Evolutionary conservation across 2,888 invertebrate genomes (phyloP).

Genomic region (Nomada lathburiana): DNA sequence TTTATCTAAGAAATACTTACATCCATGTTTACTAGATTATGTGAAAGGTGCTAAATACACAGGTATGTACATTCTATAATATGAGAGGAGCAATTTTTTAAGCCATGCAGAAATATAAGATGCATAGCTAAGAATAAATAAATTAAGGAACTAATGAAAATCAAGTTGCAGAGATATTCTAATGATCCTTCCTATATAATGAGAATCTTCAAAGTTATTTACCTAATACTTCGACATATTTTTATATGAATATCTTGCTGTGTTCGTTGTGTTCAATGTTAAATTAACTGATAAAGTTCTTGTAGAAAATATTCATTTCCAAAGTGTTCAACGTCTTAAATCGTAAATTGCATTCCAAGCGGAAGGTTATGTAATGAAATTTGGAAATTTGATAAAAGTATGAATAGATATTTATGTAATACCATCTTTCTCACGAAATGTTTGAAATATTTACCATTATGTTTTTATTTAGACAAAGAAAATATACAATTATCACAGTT

Average conservation of each 20-base stretch:
- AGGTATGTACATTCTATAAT: slow-evolving; percentile 11
- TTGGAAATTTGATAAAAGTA: slow-evolving; percentile 5
- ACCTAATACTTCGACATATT: slow-evolving; percentile 29
- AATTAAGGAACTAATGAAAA: slow-evolving; percentile 17
- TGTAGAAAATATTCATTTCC: slow-evolving; percentile 20
- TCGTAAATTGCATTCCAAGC: slow-evolving; percentile 7
- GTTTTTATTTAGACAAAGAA: slow-evolving; percentile 16
- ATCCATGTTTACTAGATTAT: slow-evolving; percentile 37
- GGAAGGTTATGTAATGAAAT: slow-evolving; percentile 21
- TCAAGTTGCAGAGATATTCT: slow-evolving; percentile 4
- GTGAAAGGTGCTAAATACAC: slow-evolving; percentile 6
- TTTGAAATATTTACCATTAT: slow-evolving; percentile 23
- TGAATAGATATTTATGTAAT: not conserved
- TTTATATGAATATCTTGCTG: slow-evolving; percentile 34
- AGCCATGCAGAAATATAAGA: slow-evolving; percentile 25
- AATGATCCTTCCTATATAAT: slow-evolving; percentile 4
- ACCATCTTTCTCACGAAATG: not conserved
- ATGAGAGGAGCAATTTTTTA: slow-evolving; percentile 1
- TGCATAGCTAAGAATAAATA: not conserved
- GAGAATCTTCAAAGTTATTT: slow-evolving; percentile 28
- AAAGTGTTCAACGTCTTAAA: slow-evolving; percentile 19
- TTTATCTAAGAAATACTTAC: slow-evolving; percentile 44
- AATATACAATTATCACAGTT: not conserved
- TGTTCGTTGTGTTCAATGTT: slow-evolving; percentile 34
- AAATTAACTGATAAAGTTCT: slow-evolving; percentile 29